These are phyloP conservation scores for Malthinus flaveolus DNA, from an alignment of 2,888 invertebrate genomes.

Conservation along the genomic window DNA sequence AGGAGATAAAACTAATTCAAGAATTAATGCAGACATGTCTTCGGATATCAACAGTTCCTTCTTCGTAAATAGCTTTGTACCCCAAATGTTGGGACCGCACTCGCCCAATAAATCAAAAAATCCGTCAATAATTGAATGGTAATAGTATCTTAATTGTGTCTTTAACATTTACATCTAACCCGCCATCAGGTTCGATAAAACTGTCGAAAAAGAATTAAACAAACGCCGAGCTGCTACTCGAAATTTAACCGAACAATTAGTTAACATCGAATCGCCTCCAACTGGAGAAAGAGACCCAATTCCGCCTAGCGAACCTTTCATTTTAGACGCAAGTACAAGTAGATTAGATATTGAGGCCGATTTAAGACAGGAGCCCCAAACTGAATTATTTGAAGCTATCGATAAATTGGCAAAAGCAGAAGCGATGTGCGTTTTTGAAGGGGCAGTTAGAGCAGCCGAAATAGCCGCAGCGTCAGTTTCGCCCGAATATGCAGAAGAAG, in stretches of 20 bases:
- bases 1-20: too few species aligned
- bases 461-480: conserved; percentile 54
- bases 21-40: too few species aligned
- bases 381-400: conserved; percentile 53
- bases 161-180: too few species aligned
- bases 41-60: too few species aligned
- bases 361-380: conserved; percentile 43
- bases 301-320: conserved; percentile 6
- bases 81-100: background rate
- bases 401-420: conserved; percentile 55
- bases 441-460: conserved; percentile 54
- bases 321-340: conserved; percentile 46
- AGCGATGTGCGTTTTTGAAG: conserved; percentile 53
- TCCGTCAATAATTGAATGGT: conserved; percentile 4
- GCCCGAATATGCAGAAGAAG: conserved; percentile 55
- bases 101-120: background rate
- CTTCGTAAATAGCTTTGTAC: background rate
- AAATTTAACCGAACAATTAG: conserved; percentile 20
- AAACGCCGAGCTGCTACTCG: conserved; percentile 25
- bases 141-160: background rate
- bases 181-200: conserved; percentile 30
- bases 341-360: conserved; percentile 44
- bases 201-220: conserved; percentile 30
- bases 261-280: conserved; percentile 16
- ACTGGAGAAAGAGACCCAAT: background rate